Evolutionary conservation across 35 echinoderm and acorn worm species (phyloP).

Genomic region (Amphiura filiformis): DNA sequence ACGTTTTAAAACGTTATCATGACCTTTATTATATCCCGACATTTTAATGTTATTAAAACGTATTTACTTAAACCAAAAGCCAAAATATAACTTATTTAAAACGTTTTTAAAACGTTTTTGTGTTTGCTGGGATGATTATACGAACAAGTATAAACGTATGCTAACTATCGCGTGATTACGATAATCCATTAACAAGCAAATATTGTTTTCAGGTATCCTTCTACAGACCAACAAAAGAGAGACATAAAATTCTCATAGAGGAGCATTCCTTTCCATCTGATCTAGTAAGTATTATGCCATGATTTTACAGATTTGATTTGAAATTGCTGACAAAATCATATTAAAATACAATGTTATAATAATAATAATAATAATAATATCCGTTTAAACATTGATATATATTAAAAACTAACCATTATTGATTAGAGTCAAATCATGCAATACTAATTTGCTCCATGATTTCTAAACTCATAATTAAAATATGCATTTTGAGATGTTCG

Average conservation of each 20-base stretch:
- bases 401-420: neutral
- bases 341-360: neutral
- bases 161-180: too few species aligned
- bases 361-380: neutral
- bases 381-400: neutral
- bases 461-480: neutral
- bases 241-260: conserved; percentile 91
- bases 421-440: neutral
- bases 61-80: too few species aligned
- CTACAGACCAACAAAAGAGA: conserved; percentile 68
- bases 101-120: too few species aligned
- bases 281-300: conserved; percentile 66
- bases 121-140: too few species aligned
- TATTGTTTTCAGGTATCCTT: conserved; percentile 68
- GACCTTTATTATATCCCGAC: too few species aligned
- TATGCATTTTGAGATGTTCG: neutral
- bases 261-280: conserved; percentile 89
- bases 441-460: neutral
- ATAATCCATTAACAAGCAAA: neutral
- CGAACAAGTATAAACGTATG: too few species aligned
- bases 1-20: too few species aligned
- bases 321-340: neutral
- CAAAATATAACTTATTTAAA: too few species aligned
- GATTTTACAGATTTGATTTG: neutral
- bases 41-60: too few species aligned